Percentiles rank a stretch among this genome's conserved stretches.
Evolutionary conservation across 2,797 vertebrate genomes (phyloP).

Genomic region (Argentina silus): DNA sequence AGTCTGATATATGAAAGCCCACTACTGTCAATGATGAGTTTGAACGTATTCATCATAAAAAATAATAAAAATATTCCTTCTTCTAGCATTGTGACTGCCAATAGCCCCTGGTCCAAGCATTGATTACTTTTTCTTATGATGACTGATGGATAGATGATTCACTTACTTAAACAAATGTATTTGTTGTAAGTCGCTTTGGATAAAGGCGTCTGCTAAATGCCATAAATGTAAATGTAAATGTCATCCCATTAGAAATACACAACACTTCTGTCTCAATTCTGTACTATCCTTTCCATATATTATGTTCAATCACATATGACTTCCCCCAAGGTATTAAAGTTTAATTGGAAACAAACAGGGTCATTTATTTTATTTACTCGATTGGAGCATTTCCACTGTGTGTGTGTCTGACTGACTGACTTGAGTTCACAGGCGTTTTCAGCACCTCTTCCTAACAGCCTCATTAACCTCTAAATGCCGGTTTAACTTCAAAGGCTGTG

Average conservation of each 20-base stretch:
- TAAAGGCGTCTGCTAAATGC: no score
- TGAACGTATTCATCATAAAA: no score
- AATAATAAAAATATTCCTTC: background rate
- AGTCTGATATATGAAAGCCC: no score
- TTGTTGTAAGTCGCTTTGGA: no score
- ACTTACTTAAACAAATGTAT: no score
- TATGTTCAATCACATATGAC: background rate
- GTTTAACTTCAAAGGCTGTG: slow-evolving; percentile 74
- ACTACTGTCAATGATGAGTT: no score
- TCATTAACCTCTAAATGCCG: slow-evolving; percentile 76
- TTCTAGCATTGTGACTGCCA: no score
- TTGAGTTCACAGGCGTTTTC: slow-evolving; percentile 48
- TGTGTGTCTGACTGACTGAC: slow-evolving; percentile 7
- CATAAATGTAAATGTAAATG: no score
- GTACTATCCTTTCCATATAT: background rate
- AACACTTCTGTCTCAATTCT: slow-evolving; percentile 17
- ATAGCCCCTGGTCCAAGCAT: no score
- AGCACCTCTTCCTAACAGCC: slow-evolving; percentile 69
- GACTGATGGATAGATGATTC: no score
- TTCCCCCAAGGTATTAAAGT: background rate
- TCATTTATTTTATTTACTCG: slow-evolving; percentile 15
- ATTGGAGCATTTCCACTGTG: slow-evolving; percentile 10
- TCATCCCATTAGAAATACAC: background rate
- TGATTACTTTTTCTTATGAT: no score
- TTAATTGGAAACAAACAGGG: slow-evolving; percentile 7